Base-by-base conservation (phyloP, 2,888 invertebrate genomes). In the Crocallis elinguaria region DNA sequence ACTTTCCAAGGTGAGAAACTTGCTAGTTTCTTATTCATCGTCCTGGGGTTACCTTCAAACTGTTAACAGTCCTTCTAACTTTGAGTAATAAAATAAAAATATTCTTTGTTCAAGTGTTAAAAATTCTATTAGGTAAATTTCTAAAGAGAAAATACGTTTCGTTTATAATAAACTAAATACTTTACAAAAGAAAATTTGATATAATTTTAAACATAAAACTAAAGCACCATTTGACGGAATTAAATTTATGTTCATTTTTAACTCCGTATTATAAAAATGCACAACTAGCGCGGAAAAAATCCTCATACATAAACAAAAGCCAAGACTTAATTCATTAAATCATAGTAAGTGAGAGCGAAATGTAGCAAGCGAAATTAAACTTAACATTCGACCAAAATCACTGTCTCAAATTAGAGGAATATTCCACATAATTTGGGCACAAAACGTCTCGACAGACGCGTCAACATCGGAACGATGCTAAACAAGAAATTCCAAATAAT, bases 401-500 rank as follows among this genome's bases (percentile, higher is more conserved):
- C 44, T 51, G 56, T 62, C 48, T 21, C 52, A 62, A 64, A 66
- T 55, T 48, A 56, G 53, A 63, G 37, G 57, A 63, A 67, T 65
- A 65, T 66, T 57, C 53, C 52, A 67, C 52, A 68, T 67, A 64
- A 70, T 60, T 66, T 49, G 44, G 42, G 39, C 39, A 58, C 42
- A 60, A 66, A 65, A 48, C 52, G 50, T 56, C 50, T 49, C 52
- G 50, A 63, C 53, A 59, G 63, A 65, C 54, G 51, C 66, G 67
- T 65, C 64, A 61, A 70, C 76, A 70, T 68, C 59, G 64, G 64
- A 66, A 73, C 67, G 69, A 56, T 55, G 64, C 69, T 76, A 82
- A 77, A 82, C 82, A 81, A 82, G 81, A 84, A 84, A 86, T 85
- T 85, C 80, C 81, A 82, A 87, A 88, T 88, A 88, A 88, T 88